A percentile compares a stretch with the other conserved stretches of the same genome.
Conservation (phyloP, 37 sponge, comb jelly and placozoan species). For the Theonella swinhoei region DNA sequence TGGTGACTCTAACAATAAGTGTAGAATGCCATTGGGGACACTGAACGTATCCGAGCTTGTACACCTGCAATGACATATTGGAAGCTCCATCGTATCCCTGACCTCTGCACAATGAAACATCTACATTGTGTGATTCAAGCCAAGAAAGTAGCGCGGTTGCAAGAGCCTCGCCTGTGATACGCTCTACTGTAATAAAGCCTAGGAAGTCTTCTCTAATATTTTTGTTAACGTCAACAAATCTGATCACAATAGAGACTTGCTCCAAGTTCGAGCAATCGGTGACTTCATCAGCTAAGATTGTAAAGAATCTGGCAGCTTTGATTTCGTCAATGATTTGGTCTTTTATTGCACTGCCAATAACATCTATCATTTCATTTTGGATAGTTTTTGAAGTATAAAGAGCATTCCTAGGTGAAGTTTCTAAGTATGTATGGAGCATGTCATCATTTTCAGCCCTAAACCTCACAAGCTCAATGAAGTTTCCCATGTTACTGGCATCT, state of each 20-base stretch:
- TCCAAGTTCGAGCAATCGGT: background rate
- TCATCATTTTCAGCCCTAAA: constrained; percentile 63
- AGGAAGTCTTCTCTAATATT: constrained; percentile 31
- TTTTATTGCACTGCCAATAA: constrained; percentile 17
- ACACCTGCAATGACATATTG: constrained; percentile 52
- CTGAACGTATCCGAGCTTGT: no score
- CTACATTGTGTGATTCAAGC: constrained; percentile 3
- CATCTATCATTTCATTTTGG: constrained; percentile 57
- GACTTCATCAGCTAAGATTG: background rate
- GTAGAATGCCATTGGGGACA: constrained; percentile 19
- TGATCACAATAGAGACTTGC: background rate
- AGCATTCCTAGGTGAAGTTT: constrained; percentile 52
- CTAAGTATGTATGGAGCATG: constrained; percentile 14
- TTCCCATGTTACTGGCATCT: background rate
- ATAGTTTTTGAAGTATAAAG: constrained; percentile 65
- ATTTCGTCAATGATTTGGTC: background rate
- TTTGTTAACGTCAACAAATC: background rate
- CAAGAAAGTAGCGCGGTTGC: background rate
- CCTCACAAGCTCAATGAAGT: constrained; percentile 51
- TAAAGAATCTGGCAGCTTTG: background rate
- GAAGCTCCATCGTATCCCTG: constrained; percentile 51
- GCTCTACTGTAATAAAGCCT: constrained; percentile 52
- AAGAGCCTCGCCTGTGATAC: constrained; percentile 33
- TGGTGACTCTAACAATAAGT: constrained; percentile 26
- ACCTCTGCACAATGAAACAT: constrained; percentile 13